These are phyloP conservation scores for Conchocele bisecta DNA, from an alignment of 2,888 invertebrate species.

Conservation along the genomic window DNA sequence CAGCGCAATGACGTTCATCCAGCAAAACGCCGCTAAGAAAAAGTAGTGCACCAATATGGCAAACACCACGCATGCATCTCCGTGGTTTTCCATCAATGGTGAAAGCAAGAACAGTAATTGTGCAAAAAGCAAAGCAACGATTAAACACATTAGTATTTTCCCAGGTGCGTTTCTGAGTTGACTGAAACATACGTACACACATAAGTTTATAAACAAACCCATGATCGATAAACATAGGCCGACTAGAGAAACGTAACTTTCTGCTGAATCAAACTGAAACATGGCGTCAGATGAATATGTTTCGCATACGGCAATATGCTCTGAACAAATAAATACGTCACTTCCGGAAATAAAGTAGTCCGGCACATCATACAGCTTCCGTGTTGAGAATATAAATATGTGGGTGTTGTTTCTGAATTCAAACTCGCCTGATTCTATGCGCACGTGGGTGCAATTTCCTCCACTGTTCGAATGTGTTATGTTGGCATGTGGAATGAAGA, in stretches of 20 bases:
- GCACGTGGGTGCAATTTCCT: conserved; percentile 10
- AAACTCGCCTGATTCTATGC: conserved; percentile 25
- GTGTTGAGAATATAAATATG: conserved; percentile 30
- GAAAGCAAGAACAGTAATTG: conserved; percentile 85
- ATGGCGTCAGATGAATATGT: conserved; percentile 1
- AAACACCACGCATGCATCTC: conserved; percentile 64
- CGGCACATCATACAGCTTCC: conserved; percentile 19
- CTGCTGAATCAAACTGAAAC: conserved; percentile 40
- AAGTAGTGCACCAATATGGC: conserved; percentile 84
- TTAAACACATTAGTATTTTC: conserved; percentile 84
- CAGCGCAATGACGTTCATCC: conserved; percentile 85
- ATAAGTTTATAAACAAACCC: conserved; percentile 83
- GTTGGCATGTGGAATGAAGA: too few relatives aligned
- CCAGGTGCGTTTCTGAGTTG: conserved; percentile 85
- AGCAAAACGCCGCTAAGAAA: conserved; percentile 85
- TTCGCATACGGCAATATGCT: conserved; percentile 24
- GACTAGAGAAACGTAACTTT: conserved; percentile 84
- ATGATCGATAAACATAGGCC: conserved; percentile 86
- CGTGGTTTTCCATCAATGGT: conserved; percentile 18
- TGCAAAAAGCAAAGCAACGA: conserved; percentile 83
- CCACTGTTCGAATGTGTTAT: too few relatives aligned
- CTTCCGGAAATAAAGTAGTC: conserved; percentile 30
- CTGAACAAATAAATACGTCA: conserved; percentile 53
- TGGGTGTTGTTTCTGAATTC: conserved; percentile 12
- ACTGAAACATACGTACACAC: conserved; percentile 83